Conservation (phyloP, 2,797 vertebrate genomes). For the Danionella dracula region DNA sequence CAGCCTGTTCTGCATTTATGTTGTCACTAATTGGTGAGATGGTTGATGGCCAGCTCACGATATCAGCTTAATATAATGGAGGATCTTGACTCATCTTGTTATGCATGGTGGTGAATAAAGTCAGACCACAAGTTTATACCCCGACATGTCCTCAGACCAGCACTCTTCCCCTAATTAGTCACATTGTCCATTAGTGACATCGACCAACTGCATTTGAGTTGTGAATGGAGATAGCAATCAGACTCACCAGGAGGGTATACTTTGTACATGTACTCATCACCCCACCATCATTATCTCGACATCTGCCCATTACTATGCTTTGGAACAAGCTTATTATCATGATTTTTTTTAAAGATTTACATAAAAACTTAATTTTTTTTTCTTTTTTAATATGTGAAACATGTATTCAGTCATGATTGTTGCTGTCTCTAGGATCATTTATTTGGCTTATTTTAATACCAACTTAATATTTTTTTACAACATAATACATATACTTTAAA, state of each 20-base stretch:
- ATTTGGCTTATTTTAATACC: too few relatives aligned
- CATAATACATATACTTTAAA: too few relatives aligned
- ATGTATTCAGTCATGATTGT: too few relatives aligned
- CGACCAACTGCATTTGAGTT: background rate
- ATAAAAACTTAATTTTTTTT: too few relatives aligned
- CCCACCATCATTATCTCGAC: background rate
- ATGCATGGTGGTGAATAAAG: constrained; percentile 19
- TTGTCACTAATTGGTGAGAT: constrained; percentile 7
- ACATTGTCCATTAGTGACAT: constrained; percentile 6
- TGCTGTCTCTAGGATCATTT: too few relatives aligned
- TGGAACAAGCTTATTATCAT: too few relatives aligned
- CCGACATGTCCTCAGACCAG: constrained; percentile 4
- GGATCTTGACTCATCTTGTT: constrained; percentile 15
- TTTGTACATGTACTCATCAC: background rate
- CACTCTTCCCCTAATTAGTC: constrained; percentile 29
- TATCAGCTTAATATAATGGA: constrained; percentile 7
- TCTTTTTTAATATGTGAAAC: too few relatives aligned
- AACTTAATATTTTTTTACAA: too few relatives aligned
- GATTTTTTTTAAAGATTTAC: too few relatives aligned
- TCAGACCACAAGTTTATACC: background rate
- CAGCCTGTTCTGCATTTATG: background rate
- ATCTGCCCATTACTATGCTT: too few relatives aligned
- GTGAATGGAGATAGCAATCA: background rate
- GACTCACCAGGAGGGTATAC: background rate
- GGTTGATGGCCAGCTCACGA: background rate